Percentiles rank a stretch among this genome's conserved stretches.
Conservation (phyloP, 2,888 invertebrate species). For the Muscina levida region DNA sequence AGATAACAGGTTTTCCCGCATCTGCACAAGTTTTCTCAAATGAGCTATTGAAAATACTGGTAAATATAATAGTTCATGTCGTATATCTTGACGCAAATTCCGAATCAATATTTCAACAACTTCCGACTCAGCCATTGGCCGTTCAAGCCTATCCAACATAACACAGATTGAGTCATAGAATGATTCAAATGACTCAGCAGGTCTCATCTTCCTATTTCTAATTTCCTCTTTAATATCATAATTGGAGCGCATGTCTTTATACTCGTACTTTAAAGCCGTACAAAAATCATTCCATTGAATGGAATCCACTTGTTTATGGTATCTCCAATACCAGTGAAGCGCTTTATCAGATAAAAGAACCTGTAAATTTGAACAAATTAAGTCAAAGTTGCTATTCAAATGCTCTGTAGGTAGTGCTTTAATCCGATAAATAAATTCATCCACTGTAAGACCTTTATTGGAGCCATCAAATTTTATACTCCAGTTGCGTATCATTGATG, state of each 20-base stretch:
- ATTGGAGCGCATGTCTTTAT: constrained; percentile 36
- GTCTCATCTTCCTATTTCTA: constrained; percentile 38
- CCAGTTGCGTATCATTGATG: constrained; percentile 29
- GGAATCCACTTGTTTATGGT: constrained; percentile 21
- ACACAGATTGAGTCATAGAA: constrained; percentile 30
- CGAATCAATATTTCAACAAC: constrained; percentile 45
- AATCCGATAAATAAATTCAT: constrained; percentile 48
- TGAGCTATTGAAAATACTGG: constrained; percentile 48
- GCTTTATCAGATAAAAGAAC: constrained; percentile 43
- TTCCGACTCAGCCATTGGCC: constrained; percentile 24
- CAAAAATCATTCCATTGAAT: constrained; percentile 45
- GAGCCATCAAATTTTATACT: constrained; percentile 24
- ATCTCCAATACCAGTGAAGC: constrained; percentile 43
- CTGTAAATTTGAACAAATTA: constrained; percentile 42
- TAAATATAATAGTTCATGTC: constrained; percentile 46
- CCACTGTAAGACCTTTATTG: constrained; percentile 5
- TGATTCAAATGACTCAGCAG: constrained; percentile 31
- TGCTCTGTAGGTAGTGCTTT: constrained; percentile 7
- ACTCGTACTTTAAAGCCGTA: constrained; percentile 21
- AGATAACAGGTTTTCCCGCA: constrained; percentile 47
- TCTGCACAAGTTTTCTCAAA: constrained; percentile 40
- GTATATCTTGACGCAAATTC: constrained; percentile 38
- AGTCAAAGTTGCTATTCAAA: constrained; percentile 31
- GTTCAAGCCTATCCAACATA: constrained; percentile 4
- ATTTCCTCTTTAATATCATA: constrained; percentile 51